Evolutionary conservation across 2,113 vertebrate species (phyloP).

Genomic region (Atherinomorus stipes): DNA sequence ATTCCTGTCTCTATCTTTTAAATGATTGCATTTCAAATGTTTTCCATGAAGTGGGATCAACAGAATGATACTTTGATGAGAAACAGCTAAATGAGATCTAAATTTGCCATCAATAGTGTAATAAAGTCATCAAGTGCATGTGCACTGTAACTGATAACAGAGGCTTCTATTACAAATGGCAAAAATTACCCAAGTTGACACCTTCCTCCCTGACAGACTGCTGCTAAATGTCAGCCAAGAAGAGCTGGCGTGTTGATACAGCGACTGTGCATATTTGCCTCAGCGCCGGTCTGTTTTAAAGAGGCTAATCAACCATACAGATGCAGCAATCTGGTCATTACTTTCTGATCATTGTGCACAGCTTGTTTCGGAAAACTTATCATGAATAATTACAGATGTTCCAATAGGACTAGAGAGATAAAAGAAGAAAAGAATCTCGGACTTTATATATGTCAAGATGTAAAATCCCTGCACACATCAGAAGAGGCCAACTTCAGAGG

Average conservation of each 20-base stretch:
- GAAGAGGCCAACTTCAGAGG: not conserved
- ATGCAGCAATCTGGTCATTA: slow-evolving; percentile 10
- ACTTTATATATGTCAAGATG: slow-evolving; percentile 15
- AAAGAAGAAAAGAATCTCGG: not conserved
- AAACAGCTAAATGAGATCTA: slow-evolving; percentile 2
- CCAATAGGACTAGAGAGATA: not conserved
- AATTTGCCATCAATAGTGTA: slow-evolving; percentile 15
- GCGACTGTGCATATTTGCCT: slow-evolving; percentile 56
- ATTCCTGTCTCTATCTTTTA: too few species aligned
- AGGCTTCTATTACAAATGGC: slow-evolving; percentile 47
- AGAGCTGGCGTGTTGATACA: slow-evolving; percentile 37
- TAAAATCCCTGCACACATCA: not conserved
- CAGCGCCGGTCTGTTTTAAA: slow-evolving; percentile 31
- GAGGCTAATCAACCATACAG: slow-evolving; percentile 25
- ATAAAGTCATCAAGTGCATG: slow-evolving; percentile 41
- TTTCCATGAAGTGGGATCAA: too few species aligned
- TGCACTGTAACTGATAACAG: slow-evolving; percentile 39
- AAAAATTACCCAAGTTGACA: slow-evolving; percentile 46
- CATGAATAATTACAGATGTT: slow-evolving; percentile 18
- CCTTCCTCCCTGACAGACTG: slow-evolving; percentile 32
- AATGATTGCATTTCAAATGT: too few species aligned
- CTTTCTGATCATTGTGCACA: not conserved
- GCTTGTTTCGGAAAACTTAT: slow-evolving; percentile 3
- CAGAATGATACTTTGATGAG: not conserved
- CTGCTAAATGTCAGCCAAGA: slow-evolving; percentile 51